These are phyloP conservation scores for Osmerus eperlanus DNA, from an alignment of 2,113 vertebrate genomes.

Conservation along the genomic window DNA sequence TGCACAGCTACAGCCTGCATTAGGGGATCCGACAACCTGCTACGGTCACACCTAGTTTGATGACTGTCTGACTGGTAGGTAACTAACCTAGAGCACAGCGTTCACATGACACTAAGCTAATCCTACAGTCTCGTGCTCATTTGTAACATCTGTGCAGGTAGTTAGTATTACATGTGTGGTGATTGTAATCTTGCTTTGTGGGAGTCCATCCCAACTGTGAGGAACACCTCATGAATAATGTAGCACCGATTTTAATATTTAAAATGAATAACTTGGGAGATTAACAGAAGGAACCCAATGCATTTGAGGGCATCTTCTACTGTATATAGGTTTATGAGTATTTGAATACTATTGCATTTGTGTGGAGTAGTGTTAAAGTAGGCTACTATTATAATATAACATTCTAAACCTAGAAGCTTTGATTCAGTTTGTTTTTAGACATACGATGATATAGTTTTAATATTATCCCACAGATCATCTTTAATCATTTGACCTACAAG, in stretches of 20 bases:
- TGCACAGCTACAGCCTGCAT: conserved; percentile 34
- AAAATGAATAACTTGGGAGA: conserved; percentile 45
- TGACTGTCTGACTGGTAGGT: conserved; percentile 36
- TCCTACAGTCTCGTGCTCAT: conserved; percentile 39
- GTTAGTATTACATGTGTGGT: conserved; percentile 54
- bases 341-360: too few relatives aligned
- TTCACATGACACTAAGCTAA: conserved; percentile 55
- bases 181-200: conserved; percentile 33
- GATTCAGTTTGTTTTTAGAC: neutral
- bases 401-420: neutral
- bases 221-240: conserved; percentile 16
- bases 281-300: too few relatives aligned
- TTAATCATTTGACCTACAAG: neutral
- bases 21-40: conserved; percentile 41
- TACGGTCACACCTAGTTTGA: conserved; percentile 35
- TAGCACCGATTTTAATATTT: conserved; percentile 48
- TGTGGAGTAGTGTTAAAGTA: too few relatives aligned
- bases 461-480: neutral
- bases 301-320: too few relatives aligned
- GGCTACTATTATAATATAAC: too few relatives aligned
- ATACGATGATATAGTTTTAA: neutral
- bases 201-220: conserved; percentile 21
- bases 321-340: too few relatives aligned
- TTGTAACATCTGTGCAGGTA: conserved; percentile 50
- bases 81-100: conserved; percentile 49